Conservation (phyloP, 2,113 vertebrate species). For the Triplophysa tibetana region DNA sequence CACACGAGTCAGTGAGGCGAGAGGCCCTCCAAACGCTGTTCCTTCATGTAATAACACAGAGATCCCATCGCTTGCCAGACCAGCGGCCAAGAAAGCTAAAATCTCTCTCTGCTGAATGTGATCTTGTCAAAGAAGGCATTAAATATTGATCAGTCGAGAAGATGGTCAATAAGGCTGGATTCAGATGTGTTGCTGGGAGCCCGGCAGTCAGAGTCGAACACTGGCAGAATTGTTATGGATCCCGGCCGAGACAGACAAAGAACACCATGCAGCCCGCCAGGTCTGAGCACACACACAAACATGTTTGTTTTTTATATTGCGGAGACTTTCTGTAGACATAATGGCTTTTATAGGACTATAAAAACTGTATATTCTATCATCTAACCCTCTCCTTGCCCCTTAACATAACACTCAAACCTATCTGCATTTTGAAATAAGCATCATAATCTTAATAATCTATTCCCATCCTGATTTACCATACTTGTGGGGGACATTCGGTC, state of each 20-base stretch:
- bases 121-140: slow-evolving; percentile 54
- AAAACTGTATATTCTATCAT: no score
- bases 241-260: slow-evolving; percentile 6
- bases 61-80: slow-evolving; percentile 28
- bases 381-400: no score
- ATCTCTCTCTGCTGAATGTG: slow-evolving; percentile 44
- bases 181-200: slow-evolving; percentile 40
- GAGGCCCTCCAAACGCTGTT: slow-evolving; percentile 18
- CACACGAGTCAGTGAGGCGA: slow-evolving; percentile 47
- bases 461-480: no score
- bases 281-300: background rate
- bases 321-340: no score
- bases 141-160: slow-evolving; percentile 53
- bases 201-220: slow-evolving; percentile 33
- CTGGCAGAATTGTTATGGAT: slow-evolving; percentile 34
- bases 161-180: slow-evolving; percentile 53
- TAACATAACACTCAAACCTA: no score
- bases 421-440: no score
- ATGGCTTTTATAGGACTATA: no score
- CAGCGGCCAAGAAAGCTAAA: slow-evolving; percentile 39
- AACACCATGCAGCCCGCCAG: background rate
- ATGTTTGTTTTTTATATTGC: no score
- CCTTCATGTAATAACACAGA: slow-evolving; percentile 48
- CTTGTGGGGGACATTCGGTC: no score
- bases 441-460: no score